Percentiles rank a stretch among this genome's conserved stretches.
Evolutionary conservation across 1,140 invertebrate species (phyloP).

Genomic region (Drosophila sturtevanti): DNA sequence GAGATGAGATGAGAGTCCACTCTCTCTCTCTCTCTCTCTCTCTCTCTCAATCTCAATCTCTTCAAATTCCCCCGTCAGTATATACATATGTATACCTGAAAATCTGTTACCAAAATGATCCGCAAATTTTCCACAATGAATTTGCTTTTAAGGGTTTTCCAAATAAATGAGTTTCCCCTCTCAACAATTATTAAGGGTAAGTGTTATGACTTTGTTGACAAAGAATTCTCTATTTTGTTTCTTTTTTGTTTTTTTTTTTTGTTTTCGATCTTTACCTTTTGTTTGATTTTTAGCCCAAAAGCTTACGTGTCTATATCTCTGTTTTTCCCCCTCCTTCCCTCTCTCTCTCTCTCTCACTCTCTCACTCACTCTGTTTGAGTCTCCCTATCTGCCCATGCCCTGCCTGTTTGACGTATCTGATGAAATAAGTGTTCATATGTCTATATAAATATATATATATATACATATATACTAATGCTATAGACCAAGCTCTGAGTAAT

Average conservation of each 20-base stretch:
- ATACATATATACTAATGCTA: too few species aligned
- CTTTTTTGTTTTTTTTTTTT: background rate
- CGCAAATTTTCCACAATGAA: constrained; percentile 77
- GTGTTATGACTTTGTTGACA: constrained; percentile 54
- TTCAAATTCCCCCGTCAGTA: background rate
- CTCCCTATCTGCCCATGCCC: background rate
- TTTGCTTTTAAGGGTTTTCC: constrained; percentile 58
- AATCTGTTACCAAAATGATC: constrained; percentile 51
- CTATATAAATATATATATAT: too few species aligned
- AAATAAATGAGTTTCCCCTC: too few species aligned
- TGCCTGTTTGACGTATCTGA: background rate
- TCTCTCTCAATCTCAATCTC: background rate
- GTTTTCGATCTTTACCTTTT: background rate
- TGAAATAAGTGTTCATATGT: background rate
- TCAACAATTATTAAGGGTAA: constrained; percentile 30
- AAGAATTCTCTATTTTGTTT: constrained; percentile 23
- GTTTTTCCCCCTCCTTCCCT: background rate
- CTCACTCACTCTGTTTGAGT: too few species aligned
- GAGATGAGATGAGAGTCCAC: background rate
- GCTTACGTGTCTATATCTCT: too few species aligned
- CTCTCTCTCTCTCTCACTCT: background rate
- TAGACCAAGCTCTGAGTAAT: constrained; percentile 1
- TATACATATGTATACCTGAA: constrained; percentile 7
- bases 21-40: constrained; percentile 5
- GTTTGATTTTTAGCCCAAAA: too few species aligned